phyloP scores from a whole-genome alignment of 2,113 vertebrate species.

The Ammospiza nelsoni region DNA sequence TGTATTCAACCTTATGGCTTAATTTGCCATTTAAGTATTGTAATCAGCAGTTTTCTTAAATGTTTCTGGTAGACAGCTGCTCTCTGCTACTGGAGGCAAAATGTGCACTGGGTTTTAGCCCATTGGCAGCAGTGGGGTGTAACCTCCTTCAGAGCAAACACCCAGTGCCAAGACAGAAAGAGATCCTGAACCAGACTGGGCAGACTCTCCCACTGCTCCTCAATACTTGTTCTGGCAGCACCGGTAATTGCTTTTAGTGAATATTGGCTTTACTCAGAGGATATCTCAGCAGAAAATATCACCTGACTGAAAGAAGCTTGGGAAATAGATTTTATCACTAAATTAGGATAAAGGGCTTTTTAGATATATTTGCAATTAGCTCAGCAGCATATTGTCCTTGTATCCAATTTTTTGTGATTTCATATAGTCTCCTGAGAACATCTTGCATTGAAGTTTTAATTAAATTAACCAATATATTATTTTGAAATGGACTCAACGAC shows the following conservation, averaged over 20 bases:
- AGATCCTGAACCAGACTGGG: background rate
- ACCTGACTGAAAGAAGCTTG: background rate
- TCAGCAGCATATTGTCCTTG: background rate
- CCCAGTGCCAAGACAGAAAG: background rate
- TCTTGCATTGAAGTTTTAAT: background rate
- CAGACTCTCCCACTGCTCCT: background rate
- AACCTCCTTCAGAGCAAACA: background rate
- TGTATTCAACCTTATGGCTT: background rate
- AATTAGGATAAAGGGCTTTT: background rate
- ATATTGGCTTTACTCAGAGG: background rate
- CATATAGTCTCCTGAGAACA: background rate
- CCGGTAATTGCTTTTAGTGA: background rate
- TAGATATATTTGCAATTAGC: background rate
- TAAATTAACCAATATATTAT: background rate
- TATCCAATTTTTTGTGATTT: background rate
- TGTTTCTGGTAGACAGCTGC: background rate
- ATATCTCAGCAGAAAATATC: background rate
- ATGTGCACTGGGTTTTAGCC: fast-evolving
- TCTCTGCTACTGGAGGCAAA: background rate
- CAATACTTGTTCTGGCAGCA: background rate
- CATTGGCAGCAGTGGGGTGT: background rate
- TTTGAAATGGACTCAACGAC: background rate
- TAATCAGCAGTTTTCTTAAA: background rate
- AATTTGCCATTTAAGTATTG: background rate
- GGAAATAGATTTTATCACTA: background rate